A percentile compares a stretch with the other conserved stretches of the same genome.
These are phyloP conservation scores for Oxyura jamaicensis DNA, from an alignment of 2,113 vertebrate species.

Conservation along the genomic window DNA sequence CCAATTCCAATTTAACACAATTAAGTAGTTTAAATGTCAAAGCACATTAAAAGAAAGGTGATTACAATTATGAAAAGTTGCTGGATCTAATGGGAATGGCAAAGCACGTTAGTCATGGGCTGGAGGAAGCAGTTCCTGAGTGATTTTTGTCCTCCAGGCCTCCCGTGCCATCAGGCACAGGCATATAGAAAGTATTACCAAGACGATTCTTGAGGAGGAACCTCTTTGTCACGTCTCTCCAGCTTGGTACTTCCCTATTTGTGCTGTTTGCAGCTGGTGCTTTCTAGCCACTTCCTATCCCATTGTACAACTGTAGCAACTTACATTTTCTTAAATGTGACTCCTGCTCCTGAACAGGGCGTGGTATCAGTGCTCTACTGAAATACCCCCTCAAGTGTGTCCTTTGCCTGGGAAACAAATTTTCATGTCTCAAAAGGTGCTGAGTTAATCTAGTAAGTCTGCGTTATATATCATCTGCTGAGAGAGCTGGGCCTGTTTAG, in stretches of 20 bases:
- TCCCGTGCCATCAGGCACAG: not conserved
- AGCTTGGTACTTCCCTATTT: not conserved
- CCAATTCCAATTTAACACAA: not conserved
- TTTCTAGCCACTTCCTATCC: not conserved
- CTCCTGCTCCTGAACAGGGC: too few relatives aligned
- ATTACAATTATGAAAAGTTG: not conserved
- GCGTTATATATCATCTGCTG: not conserved
- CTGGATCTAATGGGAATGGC: not conserved
- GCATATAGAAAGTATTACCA: not conserved
- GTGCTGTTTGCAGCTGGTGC: not conserved
- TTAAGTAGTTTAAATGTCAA: not conserved
- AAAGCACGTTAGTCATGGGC: not conserved
- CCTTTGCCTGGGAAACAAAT: not conserved
- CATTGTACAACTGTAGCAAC: not conserved
- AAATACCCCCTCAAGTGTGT: not conserved
- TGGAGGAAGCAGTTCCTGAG: not conserved
- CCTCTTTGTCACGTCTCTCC: not conserved
- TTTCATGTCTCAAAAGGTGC: not conserved
- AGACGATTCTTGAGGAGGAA: not conserved
- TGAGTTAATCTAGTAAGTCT: not conserved
- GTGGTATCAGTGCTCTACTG: fast-evolving
- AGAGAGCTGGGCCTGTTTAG: too few relatives aligned
- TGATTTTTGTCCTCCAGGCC: not conserved
- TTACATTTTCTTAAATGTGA: not conserved
- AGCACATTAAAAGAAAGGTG: not conserved